Percentiles rank a stretch among this genome's conserved stretches.
Conservation (phyloP, 2,113 vertebrate genomes). For the Ammodytes marinus region DNA sequence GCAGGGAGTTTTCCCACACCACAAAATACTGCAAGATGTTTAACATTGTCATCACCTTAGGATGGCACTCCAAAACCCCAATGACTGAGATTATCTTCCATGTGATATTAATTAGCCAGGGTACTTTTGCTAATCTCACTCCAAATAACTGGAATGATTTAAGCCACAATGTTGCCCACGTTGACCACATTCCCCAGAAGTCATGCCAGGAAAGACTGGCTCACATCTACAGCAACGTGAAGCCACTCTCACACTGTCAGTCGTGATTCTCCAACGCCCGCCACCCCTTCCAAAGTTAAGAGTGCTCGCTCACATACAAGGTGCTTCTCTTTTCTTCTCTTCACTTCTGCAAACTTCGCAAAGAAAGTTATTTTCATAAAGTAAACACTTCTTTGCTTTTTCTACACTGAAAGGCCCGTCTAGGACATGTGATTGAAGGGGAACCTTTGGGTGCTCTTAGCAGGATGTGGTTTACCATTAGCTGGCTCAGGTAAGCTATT, state of each 20-base stretch:
- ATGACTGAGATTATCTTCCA: conserved; percentile 57
- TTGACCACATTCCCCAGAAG: conserved; percentile 52
- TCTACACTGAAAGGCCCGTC: conserved; percentile 52
- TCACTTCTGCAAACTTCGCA: conserved; percentile 59
- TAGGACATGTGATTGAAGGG: conserved; percentile 53
- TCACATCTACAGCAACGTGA: conserved; percentile 48
- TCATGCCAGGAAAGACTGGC: conserved; percentile 71
- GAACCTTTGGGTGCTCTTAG: conserved; percentile 57
- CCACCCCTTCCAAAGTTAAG: background rate
- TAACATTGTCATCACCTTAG: conserved; percentile 76
- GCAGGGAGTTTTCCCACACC: conserved; percentile 74
- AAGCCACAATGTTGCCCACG: conserved; percentile 44
- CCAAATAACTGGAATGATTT: conserved; percentile 56
- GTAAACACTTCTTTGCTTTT: conserved; percentile 72
- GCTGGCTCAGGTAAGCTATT: conserved; percentile 77
- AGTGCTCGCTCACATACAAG: background rate
- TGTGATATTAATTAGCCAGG: conserved; percentile 80
- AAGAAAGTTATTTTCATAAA: conserved; percentile 64
- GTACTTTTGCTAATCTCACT: conserved; percentile 73
- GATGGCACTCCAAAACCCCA: conserved; percentile 61
- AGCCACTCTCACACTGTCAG: conserved; percentile 40
- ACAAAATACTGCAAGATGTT: conserved; percentile 85
- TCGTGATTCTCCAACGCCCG: conserved; percentile 20
- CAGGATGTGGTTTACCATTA: conserved; percentile 75
- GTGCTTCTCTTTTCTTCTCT: conserved; percentile 33